These are phyloP conservation scores for Azorinus chamasolen DNA, from an alignment of 2,888 invertebrate species.

Conservation along the genomic window DNA sequence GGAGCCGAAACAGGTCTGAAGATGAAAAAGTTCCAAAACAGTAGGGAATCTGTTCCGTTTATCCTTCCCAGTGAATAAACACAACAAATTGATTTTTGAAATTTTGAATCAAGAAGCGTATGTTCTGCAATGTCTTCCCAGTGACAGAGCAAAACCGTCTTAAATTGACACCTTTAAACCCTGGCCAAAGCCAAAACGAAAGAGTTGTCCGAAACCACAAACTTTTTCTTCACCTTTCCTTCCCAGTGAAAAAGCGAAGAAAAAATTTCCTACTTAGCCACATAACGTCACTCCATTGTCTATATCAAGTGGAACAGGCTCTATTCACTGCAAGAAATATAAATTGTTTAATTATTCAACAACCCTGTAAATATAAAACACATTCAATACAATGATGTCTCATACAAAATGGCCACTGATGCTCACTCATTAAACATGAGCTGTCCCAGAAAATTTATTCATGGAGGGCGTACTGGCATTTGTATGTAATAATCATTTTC, in stretches of 20 bases:
- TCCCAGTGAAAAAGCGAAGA: constrained; percentile 66
- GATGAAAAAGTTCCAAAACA: constrained; percentile 27
- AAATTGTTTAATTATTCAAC: constrained; percentile 26
- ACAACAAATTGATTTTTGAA: constrained; percentile 55
- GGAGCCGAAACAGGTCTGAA: constrained; percentile 51
- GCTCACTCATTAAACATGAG: constrained; percentile 30
- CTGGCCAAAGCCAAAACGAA: constrained; percentile 52
- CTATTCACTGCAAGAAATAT: constrained; percentile 35
- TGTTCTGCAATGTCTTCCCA: constrained; percentile 63
- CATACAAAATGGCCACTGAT: constrained; percentile 31
- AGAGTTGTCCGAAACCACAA: constrained; percentile 29
- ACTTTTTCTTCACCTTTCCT: constrained; percentile 63
- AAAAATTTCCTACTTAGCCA: constrained; percentile 56
- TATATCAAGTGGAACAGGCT: constrained; percentile 35
- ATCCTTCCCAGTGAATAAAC: constrained; percentile 69
- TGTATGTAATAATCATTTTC: too few species aligned
- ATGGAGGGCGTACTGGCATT: constrained; percentile 76
- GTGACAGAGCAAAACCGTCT: constrained; percentile 60
- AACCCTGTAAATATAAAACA: constrained; percentile 54
- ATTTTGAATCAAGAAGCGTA: constrained; percentile 19
- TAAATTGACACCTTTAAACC: constrained; percentile 41
- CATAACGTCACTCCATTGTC: constrained; percentile 65
- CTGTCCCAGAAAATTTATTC: constrained; percentile 69
- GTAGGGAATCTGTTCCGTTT: constrained; percentile 56
- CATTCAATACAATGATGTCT: constrained; percentile 12